phyloP scores from a whole-genome alignment of 2,113 vertebrate species.

The Toxotes jaculatrix region DNA sequence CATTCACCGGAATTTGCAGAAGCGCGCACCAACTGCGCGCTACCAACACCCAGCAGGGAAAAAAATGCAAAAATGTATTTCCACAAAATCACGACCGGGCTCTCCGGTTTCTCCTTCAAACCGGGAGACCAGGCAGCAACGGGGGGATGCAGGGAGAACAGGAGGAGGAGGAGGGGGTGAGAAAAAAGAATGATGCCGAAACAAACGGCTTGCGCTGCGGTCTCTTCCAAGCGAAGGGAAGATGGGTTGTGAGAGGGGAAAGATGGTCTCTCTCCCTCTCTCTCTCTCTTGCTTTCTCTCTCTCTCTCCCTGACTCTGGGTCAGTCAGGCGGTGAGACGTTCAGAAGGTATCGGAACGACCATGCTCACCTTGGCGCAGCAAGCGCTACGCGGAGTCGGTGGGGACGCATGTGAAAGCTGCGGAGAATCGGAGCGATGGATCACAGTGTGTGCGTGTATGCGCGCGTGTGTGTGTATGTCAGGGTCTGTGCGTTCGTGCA shows the following conservation, averaged over 20 bases:
- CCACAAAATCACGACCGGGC: conserved; percentile 55
- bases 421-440: conserved; percentile 48
- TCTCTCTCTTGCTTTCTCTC: conserved; percentile 37
- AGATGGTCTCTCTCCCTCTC: conserved; percentile 45
- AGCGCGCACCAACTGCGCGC: conserved; percentile 75
- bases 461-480: background rate
- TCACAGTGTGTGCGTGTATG: conserved; percentile 17
- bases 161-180: conserved; percentile 26
- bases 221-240: conserved; percentile 45
- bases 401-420: conserved; percentile 64
- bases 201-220: conserved; percentile 58
- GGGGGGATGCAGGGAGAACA: conserved; percentile 38
- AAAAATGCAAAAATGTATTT: conserved; percentile 52
- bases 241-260: conserved; percentile 53
- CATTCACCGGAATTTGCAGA: conserved; percentile 74
- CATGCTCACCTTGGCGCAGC: conserved; percentile 76
- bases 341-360: conserved; percentile 55
- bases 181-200: conserved; percentile 63
- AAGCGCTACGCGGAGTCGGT: conserved; percentile 58
- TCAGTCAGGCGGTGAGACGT: conserved; percentile 60
- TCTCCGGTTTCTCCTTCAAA: conserved; percentile 44
- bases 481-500: conserved; percentile 32
- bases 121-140: conserved; percentile 19
- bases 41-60: conserved; percentile 63
- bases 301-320: conserved; percentile 22